Conservation (phyloP, 1,140 invertebrate genomes). For the Lasioglossum baleicum region DNA sequence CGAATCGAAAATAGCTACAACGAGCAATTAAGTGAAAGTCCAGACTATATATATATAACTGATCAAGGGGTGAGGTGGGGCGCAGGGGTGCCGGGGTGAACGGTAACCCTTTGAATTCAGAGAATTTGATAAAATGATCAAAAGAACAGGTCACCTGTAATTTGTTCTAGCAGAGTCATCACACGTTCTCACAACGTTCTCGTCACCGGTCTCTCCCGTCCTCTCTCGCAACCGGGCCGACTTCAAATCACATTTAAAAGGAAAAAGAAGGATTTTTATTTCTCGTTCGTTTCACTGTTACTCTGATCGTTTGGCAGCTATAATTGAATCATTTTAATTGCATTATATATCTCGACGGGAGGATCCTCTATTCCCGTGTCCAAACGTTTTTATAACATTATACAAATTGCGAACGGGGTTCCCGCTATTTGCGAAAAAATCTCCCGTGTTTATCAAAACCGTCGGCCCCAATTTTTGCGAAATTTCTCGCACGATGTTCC, state of each 20-base stretch:
- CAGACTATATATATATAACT: too few species aligned
- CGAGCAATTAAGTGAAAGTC: constrained; percentile 25
- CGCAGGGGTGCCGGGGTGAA: neutral
- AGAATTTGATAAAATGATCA: constrained; percentile 37
- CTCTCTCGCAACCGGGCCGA: neutral
- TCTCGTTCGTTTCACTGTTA: constrained; percentile 25
- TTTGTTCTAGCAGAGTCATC: constrained; percentile 29
- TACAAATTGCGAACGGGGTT: neutral
- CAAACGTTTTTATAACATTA: neutral
- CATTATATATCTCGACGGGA: neutral
- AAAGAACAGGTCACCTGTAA: constrained; percentile 28
- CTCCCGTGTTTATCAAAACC: neutral
- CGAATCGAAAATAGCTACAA: constrained; percentile 10
- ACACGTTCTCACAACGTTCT: constrained; percentile 7
- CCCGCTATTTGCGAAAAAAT: neutral
- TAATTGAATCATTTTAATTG: neutral
- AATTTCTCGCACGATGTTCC: too few species aligned
- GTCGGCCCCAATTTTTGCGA: neutral
- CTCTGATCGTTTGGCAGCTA: constrained; percentile 11
- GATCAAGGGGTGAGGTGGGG: constrained; percentile 4
- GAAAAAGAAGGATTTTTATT: constrained; percentile 37
- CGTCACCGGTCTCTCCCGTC: constrained; percentile 11
- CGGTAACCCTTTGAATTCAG: constrained; percentile 31
- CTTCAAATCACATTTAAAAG: constrained; percentile 30
- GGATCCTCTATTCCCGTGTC: too few species aligned